Base-by-base conservation (phyloP, 2,797 vertebrate species). In the Dendrocincla tyrannina region DNA sequence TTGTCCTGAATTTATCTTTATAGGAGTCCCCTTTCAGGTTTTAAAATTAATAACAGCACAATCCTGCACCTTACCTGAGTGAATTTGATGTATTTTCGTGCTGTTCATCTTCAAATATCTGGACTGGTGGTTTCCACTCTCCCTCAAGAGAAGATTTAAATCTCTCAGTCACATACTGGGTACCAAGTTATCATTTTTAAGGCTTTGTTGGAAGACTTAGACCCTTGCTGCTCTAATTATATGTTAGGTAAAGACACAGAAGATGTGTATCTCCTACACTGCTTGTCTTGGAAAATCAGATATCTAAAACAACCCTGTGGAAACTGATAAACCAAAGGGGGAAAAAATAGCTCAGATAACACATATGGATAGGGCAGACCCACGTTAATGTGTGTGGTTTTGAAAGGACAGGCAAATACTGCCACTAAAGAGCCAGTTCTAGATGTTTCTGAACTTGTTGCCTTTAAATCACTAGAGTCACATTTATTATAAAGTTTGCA, bases 41-140 rank as follows among this genome's bases (percentile, higher is more conserved):
- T 89, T 64, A 62, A 82, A 94, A 95, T 95, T 87, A 96, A 87
- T 94, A 93, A 81, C 84, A 87, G n/a, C 47, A 83, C 67, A 82
- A 42, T 89, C 63, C 78, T 68, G 35, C 25, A 35, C 64, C 64
- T 87, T 64, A 67, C 75, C 78, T 66, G 58, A 83, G 78, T 53
- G 58, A 89, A 72, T 83, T 44, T 72, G 42, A 62, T 50, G 66
- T 83, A 80, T 89, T 93, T 96, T 85, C 68, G 47, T 50, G 87
- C 92, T 95, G 86, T 60, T 96, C 64, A 27, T 83, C 91, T 88
- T 62, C 77, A 83, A 77, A 83, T 91, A 74, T 37, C 75, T 80
- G 75, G 76, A 81, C 82, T 88, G 35, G 76, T 81, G 23, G 46
- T 86, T 88, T 73, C 64, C 73, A 86, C 22, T 78, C 37, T 84